phyloP scores from a whole-genome alignment of 2,888 invertebrate species.

The Zygogramma bicolorata region DNA sequence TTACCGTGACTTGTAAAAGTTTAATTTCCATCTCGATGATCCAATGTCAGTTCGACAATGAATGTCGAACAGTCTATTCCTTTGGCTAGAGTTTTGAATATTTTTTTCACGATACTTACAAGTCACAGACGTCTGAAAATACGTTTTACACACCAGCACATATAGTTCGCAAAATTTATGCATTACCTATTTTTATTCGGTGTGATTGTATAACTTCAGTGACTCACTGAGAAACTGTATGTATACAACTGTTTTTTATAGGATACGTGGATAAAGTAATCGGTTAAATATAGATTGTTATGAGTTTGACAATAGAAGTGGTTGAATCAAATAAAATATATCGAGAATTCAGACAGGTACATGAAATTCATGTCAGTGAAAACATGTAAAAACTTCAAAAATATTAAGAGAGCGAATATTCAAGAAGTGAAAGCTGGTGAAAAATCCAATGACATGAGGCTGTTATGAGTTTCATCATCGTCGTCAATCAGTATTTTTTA shows the following conservation, averaged over 20 bases:
- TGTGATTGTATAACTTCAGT: not conserved
- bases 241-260: not conserved
- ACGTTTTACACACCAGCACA: not conserved
- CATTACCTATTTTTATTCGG: conserved; percentile 3
- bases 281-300: not conserved
- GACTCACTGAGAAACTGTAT: not conserved
- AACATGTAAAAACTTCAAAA: too few relatives aligned
- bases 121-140: conserved; percentile 3
- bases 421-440: too few relatives aligned
- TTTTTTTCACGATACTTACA: not conserved
- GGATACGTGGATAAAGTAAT: not conserved
- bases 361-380: not conserved
- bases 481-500: too few relatives aligned
- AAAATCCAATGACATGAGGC: too few relatives aligned
- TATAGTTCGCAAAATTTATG: not conserved
- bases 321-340: not conserved
- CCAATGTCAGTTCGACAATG: not conserved
- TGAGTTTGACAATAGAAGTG: not conserved
- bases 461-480: too few relatives aligned
- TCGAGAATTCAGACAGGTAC: not conserved
- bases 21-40: not conserved
- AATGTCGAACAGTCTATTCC: not conserved
- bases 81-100: not conserved
- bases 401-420: too few relatives aligned
- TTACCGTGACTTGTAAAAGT: conserved; percentile 2